Conservation (phyloP, 2,797 vertebrate genomes). For the Benthosema pterotum region DNA sequence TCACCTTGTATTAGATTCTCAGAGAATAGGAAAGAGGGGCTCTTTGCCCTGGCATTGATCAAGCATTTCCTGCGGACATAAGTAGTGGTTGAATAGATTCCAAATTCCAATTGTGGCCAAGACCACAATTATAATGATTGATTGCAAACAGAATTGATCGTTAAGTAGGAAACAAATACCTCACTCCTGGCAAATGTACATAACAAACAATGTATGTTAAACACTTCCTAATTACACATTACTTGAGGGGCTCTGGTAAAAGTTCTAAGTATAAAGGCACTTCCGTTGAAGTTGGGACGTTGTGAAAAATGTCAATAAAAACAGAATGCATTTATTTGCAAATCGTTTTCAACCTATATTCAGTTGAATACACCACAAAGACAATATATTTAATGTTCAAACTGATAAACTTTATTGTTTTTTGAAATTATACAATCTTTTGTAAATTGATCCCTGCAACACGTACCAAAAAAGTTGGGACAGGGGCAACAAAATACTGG, state of each 20-base stretch:
- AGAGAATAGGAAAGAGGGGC: neutral
- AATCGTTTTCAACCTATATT: too few relatives aligned
- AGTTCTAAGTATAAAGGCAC: neutral
- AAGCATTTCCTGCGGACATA: slow-evolving; percentile 28
- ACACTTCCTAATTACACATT: slow-evolving; percentile 43
- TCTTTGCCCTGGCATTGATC: slow-evolving; percentile 32
- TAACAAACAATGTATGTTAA: slow-evolving; percentile 50
- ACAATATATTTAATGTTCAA: too few relatives aligned
- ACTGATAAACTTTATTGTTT: too few relatives aligned
- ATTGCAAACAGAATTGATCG: slow-evolving; percentile 55
- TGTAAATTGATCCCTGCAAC: too few relatives aligned
- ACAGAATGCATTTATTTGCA: too few relatives aligned
- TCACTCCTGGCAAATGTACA: slow-evolving; percentile 33
- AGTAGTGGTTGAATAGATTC: slow-evolving; percentile 33
- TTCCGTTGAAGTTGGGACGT: too few relatives aligned
- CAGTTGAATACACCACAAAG: too few relatives aligned
- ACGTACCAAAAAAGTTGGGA: too few relatives aligned
- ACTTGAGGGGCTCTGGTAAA: slow-evolving; percentile 27
- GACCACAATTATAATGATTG: slow-evolving; percentile 61
- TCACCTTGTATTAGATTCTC: neutral
- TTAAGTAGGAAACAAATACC: slow-evolving; percentile 56
- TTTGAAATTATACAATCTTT: too few relatives aligned
- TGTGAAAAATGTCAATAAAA: too few relatives aligned
- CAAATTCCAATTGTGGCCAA: slow-evolving; percentile 32
- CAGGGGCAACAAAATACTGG: too few relatives aligned